Evolutionary conservation across 2,888 invertebrate genomes (phyloP).

Genomic region (Drosophila diplacantha): DNA sequence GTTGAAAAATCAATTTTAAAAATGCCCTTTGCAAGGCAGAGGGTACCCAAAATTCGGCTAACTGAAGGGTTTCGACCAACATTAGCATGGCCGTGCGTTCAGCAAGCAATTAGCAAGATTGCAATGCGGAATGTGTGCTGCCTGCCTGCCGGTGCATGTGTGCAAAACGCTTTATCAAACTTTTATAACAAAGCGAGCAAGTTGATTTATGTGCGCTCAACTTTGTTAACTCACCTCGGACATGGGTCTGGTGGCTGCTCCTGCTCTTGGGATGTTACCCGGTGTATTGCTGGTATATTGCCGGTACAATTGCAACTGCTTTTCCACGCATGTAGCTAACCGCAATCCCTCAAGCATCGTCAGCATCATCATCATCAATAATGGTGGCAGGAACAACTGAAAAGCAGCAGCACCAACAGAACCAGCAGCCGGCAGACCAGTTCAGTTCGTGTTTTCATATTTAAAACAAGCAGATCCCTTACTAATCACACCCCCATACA

Average conservation of each 20-base stretch:
- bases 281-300: slow-evolving; percentile 4
- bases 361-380: slow-evolving; percentile 65
- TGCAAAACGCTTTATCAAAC: slow-evolving; percentile 70
- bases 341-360: slow-evolving; percentile 32
- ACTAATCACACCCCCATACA: slow-evolving; percentile 61
- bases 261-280: slow-evolving; percentile 10
- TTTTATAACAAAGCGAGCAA: slow-evolving; percentile 65
- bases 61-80: slow-evolving; percentile 18
- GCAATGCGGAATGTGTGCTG: slow-evolving; percentile 53
- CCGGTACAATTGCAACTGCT: slow-evolving; percentile 12
- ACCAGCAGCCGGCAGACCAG: slow-evolving; percentile 21
- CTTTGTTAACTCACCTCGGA: slow-evolving; percentile 66
- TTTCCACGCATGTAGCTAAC: slow-evolving; percentile 21
- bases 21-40: neutral
- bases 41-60: slow-evolving; percentile 28
- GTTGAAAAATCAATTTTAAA: neutral
- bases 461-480: slow-evolving; percentile 64
- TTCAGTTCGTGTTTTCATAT: slow-evolving; percentile 52
- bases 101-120: slow-evolving; percentile 70
- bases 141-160: slow-evolving; percentile 29
- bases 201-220: slow-evolving; percentile 68
- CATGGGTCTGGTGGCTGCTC: slow-evolving; percentile 21
- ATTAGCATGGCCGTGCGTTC: slow-evolving; percentile 60
- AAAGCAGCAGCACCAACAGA: slow-evolving; percentile 7
- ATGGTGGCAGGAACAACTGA: slow-evolving; percentile 36